Evolutionary conservation across 2,888 invertebrate genomes (phyloP), one percentile per base, ranked within the genome.

Genomic region (Heliconius cydno): DNA sequence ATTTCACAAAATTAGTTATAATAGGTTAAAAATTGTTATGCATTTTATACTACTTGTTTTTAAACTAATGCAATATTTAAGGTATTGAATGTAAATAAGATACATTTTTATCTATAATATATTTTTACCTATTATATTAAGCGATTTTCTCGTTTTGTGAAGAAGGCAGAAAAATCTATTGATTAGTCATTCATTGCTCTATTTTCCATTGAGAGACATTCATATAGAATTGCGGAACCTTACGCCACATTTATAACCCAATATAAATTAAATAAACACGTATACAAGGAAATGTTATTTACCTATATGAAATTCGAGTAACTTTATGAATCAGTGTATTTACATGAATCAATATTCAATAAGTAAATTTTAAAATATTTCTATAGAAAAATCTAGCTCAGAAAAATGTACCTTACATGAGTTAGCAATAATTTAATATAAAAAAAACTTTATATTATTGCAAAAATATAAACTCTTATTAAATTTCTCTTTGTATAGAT

Each of bases 291-390:
- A 70, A 25, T 13, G 6, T 25, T 41, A 68, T 68, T 2, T 38
- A 68, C 13, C 25, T 63, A 63, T 3, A n/a, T 38, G 9, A 38
- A 38, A n/a, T 41, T 72, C 22, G 19, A 19, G n/a, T 19, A 52
- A 72, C 13, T 52, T 72, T 52, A 72, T 72, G 52, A 72, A 57
- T 72, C 30, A 72, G 30, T 72, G 25, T 72, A 22, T 22, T 57
- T 72, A 22, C 12, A 3, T 57, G 57, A 72, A 72, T 72, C 72
- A 72, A 52, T 72, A 28, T n/a, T 34, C 13, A 7, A 68, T 52
- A 22, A 34, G 3, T 52, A 52, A 22, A n/a, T 68, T n/a, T n/a
- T 41, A 41, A 15, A 68, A 15, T 13, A 13, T 60, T 25, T 19
- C 9, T 25, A 3, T 38, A 41, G 28, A 70, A 68, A 68, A 28